Evolutionary conservation across 1,140 invertebrate genomes (phyloP).

Genomic region (Myzus persicae): DNA sequence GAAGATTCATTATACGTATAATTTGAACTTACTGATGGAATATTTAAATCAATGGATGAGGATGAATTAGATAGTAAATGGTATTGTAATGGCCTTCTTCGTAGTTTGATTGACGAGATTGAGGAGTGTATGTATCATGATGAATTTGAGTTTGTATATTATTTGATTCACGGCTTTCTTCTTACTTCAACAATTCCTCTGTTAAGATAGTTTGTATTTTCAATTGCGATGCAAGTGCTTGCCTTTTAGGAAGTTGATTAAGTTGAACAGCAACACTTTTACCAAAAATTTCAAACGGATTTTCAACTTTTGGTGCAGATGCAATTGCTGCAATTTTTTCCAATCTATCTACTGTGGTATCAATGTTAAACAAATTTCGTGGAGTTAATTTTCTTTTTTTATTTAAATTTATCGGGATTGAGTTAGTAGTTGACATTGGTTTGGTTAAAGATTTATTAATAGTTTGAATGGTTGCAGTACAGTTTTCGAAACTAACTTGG

Average conservation of each 20-base stretch:
- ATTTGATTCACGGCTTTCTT: conserved; percentile 6
- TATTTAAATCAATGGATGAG: too few species aligned
- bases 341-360: not conserved
- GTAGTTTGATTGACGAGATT: too few species aligned
- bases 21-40: too few species aligned
- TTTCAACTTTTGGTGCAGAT: conserved; percentile 2
- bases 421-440: not conserved
- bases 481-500: not conserved
- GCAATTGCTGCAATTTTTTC: conserved; percentile 30
- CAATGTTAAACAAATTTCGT: not conserved
- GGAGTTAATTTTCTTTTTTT: conserved; percentile 20
- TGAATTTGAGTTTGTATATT: too few species aligned
- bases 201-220: conserved; percentile 16
- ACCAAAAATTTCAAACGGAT: conserved; percentile 4
- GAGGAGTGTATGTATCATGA: too few species aligned
- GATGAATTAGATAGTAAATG: too few species aligned
- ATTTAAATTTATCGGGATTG: not conserved
- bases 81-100: too few species aligned
- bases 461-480: too few species aligned
- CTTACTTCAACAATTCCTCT: not conserved
- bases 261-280: conserved; percentile 22
- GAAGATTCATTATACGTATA: too few species aligned
- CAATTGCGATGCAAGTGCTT: not conserved
- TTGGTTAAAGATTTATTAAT: not conserved
- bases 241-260: not conserved